Evolutionary conservation across 2,113 vertebrate species (phyloP).

Genomic region (Brienomyrus longianalis): DNA sequence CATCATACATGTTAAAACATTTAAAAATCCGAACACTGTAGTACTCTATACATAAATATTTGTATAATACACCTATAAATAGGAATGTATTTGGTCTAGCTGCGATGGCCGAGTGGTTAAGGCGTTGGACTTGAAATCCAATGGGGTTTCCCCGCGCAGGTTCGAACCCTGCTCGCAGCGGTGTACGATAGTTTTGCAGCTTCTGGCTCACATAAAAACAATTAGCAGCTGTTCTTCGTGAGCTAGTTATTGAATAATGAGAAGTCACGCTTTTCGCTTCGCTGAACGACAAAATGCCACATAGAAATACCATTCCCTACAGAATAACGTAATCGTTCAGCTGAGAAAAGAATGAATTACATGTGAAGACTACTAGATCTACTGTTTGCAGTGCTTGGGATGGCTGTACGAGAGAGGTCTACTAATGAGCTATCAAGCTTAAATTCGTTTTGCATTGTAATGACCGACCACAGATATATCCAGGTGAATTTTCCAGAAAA

Average conservation of each 20-base stretch:
- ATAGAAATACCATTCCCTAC: not conserved
- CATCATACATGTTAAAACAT: not conserved
- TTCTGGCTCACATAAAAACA: not conserved
- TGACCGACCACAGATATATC: too few species aligned
- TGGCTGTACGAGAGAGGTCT: too few species aligned
- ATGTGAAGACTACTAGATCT: too few species aligned
- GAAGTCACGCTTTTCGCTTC: not conserved
- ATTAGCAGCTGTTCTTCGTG: not conserved
- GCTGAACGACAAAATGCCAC: not conserved
- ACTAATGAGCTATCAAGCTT: too few species aligned
- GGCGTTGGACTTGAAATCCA: conserved; percentile 75
- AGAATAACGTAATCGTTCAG: not conserved
- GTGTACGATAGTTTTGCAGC: not conserved
- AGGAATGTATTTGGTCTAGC: fast-evolving
- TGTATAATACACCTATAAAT: too few species aligned
- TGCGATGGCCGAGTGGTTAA: conserved; percentile 73
- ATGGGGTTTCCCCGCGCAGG: conserved; percentile 45
- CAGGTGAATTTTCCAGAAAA: too few species aligned
- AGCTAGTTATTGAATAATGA: not conserved
- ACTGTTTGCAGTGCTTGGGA: too few species aligned
- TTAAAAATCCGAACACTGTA: too few species aligned
- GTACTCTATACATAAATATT: too few species aligned
- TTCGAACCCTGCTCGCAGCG: conserved; percentile 73
- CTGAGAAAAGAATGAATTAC: too few species aligned
- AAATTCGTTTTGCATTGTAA: too few species aligned